A percentile compares a stretch with the other conserved stretches of the same genome.
phyloP scores from a whole-genome alignment of 1,140 invertebrate species.

The Periplaneta americana region DNA sequence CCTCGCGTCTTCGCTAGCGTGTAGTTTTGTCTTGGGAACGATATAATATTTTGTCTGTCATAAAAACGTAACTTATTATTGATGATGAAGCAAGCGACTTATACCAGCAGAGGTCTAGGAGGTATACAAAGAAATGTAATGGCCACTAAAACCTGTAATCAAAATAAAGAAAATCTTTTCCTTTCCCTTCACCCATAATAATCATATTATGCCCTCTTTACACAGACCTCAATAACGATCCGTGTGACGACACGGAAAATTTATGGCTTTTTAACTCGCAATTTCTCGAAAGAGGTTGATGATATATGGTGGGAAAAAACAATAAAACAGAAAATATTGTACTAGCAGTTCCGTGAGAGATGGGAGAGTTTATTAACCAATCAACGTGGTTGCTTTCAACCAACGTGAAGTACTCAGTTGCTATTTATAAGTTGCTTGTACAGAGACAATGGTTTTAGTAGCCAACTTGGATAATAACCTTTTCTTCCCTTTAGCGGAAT shows the following conservation, averaged over 20 bases:
- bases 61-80: neutral
- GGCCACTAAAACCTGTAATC: slow-evolving; percentile 3
- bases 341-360: neutral
- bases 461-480: too few species aligned
- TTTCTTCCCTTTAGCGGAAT: too few species aligned
- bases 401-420: neutral
- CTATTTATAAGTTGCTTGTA: too few species aligned
- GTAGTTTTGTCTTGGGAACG: neutral
- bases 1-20: neutral
- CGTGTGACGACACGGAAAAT: slow-evolving; percentile 2
- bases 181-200: neutral
- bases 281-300: neutral
- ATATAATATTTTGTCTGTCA: neutral
- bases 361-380: neutral
- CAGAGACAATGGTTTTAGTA: too few species aligned
- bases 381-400: neutral
- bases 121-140: neutral
- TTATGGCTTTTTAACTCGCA: slow-evolving; percentile 15
- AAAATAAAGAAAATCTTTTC: slow-evolving; percentile 1
- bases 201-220: neutral
- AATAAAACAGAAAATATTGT: neutral
- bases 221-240: neutral
- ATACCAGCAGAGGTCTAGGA: neutral
- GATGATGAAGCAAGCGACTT: neutral
- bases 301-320: slow-evolving; percentile 7